Conservation (phyloP, 92 coral and sea anemone species). For the Palythoa caribaeorum region DNA sequence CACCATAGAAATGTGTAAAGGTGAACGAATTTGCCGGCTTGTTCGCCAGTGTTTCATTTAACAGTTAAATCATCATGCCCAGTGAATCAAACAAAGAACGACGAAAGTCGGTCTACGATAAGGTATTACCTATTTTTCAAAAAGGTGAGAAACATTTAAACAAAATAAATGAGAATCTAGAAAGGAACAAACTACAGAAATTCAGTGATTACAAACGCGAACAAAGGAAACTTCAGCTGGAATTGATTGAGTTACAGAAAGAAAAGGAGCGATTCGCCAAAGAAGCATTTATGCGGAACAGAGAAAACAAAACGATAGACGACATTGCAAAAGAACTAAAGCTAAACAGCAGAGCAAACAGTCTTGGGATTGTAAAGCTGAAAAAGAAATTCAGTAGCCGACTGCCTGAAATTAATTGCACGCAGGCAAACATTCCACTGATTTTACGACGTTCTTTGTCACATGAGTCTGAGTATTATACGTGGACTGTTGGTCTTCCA, state of each 20-base stretch:
- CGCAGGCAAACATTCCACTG: conserved; percentile 72
- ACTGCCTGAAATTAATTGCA: conserved; percentile 73
- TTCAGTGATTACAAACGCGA: conserved; percentile 82
- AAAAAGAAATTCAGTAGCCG: conserved; percentile 68
- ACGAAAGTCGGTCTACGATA: conserved; percentile 81
- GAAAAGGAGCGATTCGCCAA: conserved; percentile 76
- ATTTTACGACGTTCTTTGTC: conserved; percentile 73
- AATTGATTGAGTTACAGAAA: conserved; percentile 66
- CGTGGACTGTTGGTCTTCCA: conserved; percentile 86
- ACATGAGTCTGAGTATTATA: conserved; percentile 82
- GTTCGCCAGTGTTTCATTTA: neutral
- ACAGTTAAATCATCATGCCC: conserved; percentile 52
- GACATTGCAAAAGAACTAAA: conserved; percentile 86
- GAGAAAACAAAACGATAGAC: conserved; percentile 72
- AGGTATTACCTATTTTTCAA: conserved; percentile 76
- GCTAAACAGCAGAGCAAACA: conserved; percentile 56
- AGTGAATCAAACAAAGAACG: conserved; percentile 61
- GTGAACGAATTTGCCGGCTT: no score
- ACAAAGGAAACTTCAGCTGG: conserved; percentile 73
- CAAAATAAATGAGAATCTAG: conserved; percentile 65
- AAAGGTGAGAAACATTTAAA: conserved; percentile 74
- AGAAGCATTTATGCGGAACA: conserved; percentile 71
- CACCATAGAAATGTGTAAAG: no score
- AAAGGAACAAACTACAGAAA: conserved; percentile 65
- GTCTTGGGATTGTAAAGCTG: conserved; percentile 61